Conservation (phyloP, 1,140 invertebrate genomes). For the Matsumurasca onukii region DNA sequence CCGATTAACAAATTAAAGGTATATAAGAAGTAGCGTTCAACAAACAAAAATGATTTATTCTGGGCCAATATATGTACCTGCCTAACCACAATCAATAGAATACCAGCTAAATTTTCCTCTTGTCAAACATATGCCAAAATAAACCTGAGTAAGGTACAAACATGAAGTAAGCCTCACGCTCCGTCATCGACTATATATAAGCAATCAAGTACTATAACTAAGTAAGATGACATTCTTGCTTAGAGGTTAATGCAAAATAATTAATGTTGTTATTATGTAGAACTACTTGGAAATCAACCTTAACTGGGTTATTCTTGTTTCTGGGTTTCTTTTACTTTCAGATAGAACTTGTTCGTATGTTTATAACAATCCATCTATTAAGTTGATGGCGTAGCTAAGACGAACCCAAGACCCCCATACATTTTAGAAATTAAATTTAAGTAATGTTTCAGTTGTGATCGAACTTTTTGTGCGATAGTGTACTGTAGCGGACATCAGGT, state of each 20-base stretch:
- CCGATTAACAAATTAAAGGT: background rate
- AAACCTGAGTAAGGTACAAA: no score
- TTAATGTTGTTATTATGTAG: background rate
- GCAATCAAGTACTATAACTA: background rate
- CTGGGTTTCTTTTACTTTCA: no score
- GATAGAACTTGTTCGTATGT: no score
- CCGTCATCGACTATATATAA: background rate
- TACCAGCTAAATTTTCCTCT: background rate
- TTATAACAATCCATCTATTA: no score
- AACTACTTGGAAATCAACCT: background rate
- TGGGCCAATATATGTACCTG: background rate
- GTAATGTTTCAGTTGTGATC: no score
- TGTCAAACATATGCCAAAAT: no score
- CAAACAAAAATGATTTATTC: background rate
- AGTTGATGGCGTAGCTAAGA: no score
- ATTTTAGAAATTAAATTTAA: no score
- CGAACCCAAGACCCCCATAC: no score
- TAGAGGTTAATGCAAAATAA: background rate
- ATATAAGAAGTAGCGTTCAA: background rate
- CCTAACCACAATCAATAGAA: slow-evolving; percentile 24
- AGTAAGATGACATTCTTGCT: background rate
- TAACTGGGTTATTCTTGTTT: background rate
- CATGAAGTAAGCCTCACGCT: background rate
- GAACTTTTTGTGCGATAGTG: no score
- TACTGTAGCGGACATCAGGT: no score